Base-by-base conservation (phyloP, 2,888 invertebrate genomes). In the Lepidochitona cinerea region DNA sequence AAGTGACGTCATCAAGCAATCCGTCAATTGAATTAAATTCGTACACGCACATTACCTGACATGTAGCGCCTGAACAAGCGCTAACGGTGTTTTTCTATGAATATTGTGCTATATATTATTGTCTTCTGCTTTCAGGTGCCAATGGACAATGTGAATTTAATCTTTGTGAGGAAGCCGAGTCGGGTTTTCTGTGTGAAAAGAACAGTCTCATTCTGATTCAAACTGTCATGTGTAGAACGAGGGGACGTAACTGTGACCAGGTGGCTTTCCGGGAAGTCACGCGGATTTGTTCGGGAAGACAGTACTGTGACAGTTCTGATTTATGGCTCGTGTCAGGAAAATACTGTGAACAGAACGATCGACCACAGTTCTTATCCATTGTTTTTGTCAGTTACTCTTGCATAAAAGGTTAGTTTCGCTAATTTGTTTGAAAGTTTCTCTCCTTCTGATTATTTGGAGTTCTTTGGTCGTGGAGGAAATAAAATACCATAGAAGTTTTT, bases 161-260 rank as follows among this genome's bases (percentile, higher is more conserved):
- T 37, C 33, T 66, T 2, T 66, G 66, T 36, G 36, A 37, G n/a
- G 66, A 36, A 12, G 35, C 35, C n/a, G 66, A 37, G 14, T 37
- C 66, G 18, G 37, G 37, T 4, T 37, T 66, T 35, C 35, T 37
- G 35, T 66, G 66, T 37, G 66, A 35, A 18, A 66, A 35, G 35
- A 37, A 37, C 35, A 66, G 66, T 37, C 23, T 66, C 23, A 66
- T 66, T 36, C 29, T 66, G 18, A 35, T 66, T 35, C 66, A 66
- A 14, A n/a, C 18, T 23, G 66, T 66, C n/a, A 66, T 37, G 66
- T 66, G 66, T 36, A n/a, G 35, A 66, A 66, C 37, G 9, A 37
- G 37, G 37, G 66, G 66, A 36, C 66, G 29, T 18, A 66, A 37
- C 23, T 66, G 66, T n/a, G 66, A 66, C 37, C 14, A 14, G 36